Conservation (phyloP, 2,797 vertebrate genomes). For the Hylomyscus alleni region DNA sequence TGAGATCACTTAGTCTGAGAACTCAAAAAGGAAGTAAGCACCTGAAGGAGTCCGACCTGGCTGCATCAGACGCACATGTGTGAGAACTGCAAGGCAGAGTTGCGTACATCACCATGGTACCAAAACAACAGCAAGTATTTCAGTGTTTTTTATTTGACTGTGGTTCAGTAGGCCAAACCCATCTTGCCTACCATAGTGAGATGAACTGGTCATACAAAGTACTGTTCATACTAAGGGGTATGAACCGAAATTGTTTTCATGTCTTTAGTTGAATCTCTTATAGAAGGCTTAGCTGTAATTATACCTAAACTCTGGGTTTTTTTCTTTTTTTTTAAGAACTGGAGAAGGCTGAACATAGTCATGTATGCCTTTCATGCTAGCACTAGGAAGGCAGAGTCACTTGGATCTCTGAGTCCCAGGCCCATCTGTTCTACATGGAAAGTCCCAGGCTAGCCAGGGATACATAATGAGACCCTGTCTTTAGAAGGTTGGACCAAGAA, state of each 20-base stretch:
- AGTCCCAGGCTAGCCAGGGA: not conserved
- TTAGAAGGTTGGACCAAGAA: not conserved
- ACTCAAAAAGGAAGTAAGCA: constrained; percentile 21
- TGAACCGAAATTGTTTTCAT: constrained; percentile 37
- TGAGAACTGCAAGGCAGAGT: not conserved
- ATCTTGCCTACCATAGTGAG: not conserved
- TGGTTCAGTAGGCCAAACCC: constrained; percentile 21
- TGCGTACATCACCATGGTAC: not conserved
- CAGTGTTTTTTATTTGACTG: constrained; percentile 27
- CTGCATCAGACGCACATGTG: not conserved
- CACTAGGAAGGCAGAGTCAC: not conserved
- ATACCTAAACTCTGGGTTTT: constrained; percentile 5
- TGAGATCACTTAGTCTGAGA: constrained; percentile 44
- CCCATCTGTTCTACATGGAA: not conserved
- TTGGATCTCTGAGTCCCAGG: not conserved
- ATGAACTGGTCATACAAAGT: not conserved
- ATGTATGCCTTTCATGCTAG: not conserved
- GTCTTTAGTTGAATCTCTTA: constrained; percentile 7
- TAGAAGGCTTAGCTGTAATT: constrained; percentile 26
- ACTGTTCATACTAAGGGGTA: not conserved
- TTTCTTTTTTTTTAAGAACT: not conserved
- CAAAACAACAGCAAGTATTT: not conserved
- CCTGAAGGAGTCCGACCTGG: not conserved
- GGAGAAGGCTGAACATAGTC: not conserved
- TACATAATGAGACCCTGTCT: not conserved